Conservation (phyloP, 2,113 vertebrate genomes). For the Petromus typicus region DNA sequence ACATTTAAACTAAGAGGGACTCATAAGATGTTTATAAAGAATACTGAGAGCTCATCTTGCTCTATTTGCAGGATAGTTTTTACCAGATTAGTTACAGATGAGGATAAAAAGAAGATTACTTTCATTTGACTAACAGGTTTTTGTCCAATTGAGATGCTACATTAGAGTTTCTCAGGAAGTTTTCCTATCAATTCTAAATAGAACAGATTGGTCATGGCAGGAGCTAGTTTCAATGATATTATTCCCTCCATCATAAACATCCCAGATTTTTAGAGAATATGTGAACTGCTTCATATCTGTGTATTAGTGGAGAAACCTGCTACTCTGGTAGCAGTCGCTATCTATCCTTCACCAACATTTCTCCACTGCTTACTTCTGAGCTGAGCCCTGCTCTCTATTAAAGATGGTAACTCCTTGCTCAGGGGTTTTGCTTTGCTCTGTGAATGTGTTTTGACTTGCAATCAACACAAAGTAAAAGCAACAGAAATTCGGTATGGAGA, state of each 20-base stretch:
- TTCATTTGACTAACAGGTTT: slow-evolving; percentile 32
- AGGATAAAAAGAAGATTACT: slow-evolving; percentile 23
- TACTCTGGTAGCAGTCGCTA: neutral
- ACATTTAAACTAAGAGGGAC: slow-evolving; percentile 38
- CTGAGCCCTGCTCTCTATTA: neutral
- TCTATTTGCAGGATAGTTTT: slow-evolving; percentile 13
- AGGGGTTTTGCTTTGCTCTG: neutral
- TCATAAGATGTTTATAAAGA: slow-evolving; percentile 48
- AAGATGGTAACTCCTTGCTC: neutral
- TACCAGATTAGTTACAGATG: neutral
- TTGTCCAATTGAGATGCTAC: neutral
- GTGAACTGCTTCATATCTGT: neutral
- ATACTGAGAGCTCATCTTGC: slow-evolving; percentile 43
- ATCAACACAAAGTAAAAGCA: neutral
- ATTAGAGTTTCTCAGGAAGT: neutral
- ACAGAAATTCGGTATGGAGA: neutral
- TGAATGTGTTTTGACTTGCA: neutral
- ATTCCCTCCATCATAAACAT: neutral
- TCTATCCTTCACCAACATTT: neutral
- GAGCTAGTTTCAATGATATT: neutral
- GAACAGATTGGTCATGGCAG: neutral
- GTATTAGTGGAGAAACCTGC: neutral
- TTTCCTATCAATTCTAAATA: neutral
- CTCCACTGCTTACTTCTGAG: neutral
- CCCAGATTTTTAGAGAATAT: neutral